Evolutionary conservation across 35 echinoderm and acorn worm species (phyloP).

Genomic region (Heliocidaris tuberculata): DNA sequence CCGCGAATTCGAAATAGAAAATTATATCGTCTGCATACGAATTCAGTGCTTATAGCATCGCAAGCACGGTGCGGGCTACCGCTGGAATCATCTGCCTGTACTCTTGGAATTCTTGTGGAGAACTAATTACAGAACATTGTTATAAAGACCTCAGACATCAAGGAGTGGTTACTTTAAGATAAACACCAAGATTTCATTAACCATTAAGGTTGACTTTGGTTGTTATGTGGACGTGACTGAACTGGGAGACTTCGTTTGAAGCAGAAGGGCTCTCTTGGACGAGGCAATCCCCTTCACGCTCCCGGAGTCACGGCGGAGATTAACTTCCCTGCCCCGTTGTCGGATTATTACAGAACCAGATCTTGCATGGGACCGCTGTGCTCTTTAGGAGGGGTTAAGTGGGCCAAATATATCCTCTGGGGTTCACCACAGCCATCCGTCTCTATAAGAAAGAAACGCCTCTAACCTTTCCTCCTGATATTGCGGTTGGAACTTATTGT

Average conservation of each 20-base stretch:
- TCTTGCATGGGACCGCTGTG: neutral
- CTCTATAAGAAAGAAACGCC: neutral
- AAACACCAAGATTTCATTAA: neutral
- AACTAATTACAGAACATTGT: neutral
- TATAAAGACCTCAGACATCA: neutral
- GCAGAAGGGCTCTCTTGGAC: neutral
- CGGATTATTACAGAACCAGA: neutral
- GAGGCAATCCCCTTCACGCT: neutral
- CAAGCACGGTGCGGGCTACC: neutral
- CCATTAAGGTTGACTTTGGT: neutral
- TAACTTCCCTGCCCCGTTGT: neutral
- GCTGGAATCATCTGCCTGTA: neutral
- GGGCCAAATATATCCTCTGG: constrained; percentile 7
- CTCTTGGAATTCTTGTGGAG: neutral
- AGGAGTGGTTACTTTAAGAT: neutral
- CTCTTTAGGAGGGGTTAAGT: neutral
- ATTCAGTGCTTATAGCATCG: neutral
- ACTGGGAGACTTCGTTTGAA: neutral
- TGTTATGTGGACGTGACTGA: constrained; percentile 15
- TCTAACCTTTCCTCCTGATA: neutral
- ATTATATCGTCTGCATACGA: neutral
- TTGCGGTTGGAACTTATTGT: neutral
- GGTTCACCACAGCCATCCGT: neutral
- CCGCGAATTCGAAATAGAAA: neutral
- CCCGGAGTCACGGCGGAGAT: neutral